phyloP scores from a whole-genome alignment of 1,140 invertebrate species.

The Drosophila kohkoa region DNA sequence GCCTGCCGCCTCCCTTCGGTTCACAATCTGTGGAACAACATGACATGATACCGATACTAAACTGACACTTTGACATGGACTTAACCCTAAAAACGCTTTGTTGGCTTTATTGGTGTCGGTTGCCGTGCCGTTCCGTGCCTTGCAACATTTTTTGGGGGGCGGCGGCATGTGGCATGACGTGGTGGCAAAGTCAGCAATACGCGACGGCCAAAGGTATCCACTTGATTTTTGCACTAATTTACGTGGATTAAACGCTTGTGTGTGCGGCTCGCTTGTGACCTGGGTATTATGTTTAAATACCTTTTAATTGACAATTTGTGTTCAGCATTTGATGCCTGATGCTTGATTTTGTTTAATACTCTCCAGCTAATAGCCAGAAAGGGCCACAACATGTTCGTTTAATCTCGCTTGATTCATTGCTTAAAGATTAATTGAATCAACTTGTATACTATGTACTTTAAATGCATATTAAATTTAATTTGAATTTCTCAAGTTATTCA shows the following conservation, averaged over 20 bases:
- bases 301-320: constrained; percentile 84
- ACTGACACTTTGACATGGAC: constrained; percentile 85
- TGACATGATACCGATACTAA: constrained; percentile 85
- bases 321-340: constrained; percentile 63
- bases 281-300: constrained; percentile 83
- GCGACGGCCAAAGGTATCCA: constrained; percentile 63
- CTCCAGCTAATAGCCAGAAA: background rate
- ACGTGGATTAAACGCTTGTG: constrained; percentile 74
- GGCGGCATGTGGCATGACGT: background rate
- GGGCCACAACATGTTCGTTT: constrained; percentile 21
- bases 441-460: background rate
- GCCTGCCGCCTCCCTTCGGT: background rate
- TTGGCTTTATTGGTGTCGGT: constrained; percentile 83
- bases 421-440: background rate
- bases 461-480: constrained; percentile 1
- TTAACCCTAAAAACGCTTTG: constrained; percentile 84
- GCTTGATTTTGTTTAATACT: constrained; percentile 74
- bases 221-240: constrained; percentile 84
- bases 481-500: background rate
- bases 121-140: constrained; percentile 34
- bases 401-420: constrained; percentile 35
- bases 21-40: constrained; percentile 68
- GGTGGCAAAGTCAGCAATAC: constrained; percentile 14
- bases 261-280: constrained; percentile 47
- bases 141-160: constrained; percentile 2